A percentile compares a stretch with the other conserved stretches of the same genome.
phyloP scores from a whole-genome alignment of 2,888 invertebrate species.

The Zygogramma bicolorata region DNA sequence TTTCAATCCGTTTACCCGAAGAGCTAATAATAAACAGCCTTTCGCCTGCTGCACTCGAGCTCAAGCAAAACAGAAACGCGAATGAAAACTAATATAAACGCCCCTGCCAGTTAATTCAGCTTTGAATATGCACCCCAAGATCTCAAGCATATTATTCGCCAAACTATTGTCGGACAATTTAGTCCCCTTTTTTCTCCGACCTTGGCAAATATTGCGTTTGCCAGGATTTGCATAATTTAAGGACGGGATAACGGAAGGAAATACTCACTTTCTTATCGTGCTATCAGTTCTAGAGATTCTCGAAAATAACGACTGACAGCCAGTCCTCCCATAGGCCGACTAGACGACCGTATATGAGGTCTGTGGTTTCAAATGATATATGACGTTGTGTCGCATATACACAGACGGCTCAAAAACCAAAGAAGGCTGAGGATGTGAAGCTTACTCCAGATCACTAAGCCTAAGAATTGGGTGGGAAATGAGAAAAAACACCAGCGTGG shows the following conservation, averaged over 20 bases:
- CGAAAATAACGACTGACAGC: too few species aligned
- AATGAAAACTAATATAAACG: not conserved
- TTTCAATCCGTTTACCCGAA: not conserved
- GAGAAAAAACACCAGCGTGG: too few species aligned
- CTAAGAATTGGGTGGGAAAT: too few species aligned
- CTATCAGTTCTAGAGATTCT: not conserved
- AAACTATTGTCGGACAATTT: too few species aligned
- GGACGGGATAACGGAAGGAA: not conserved
- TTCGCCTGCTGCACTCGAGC: not conserved
- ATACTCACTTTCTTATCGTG: not conserved
- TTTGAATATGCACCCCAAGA: not conserved
- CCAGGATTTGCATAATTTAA: not conserved
- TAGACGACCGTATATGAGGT: too few species aligned
- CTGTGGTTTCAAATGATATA: too few species aligned
- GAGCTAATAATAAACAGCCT: not conserved
- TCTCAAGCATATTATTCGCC: not conserved
- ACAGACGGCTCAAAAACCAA: too few species aligned
- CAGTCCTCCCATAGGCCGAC: too few species aligned
- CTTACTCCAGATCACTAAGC: too few species aligned
- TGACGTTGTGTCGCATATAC: too few species aligned
- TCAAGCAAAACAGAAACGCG: not conserved
- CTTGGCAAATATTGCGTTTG: not conserved
- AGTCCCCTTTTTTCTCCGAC: not conserved
- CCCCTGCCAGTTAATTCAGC: not conserved
- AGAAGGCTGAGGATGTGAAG: too few species aligned